A percentile compares a stretch with the other conserved stretches of the same genome.
Conservation (phyloP, 1,140 invertebrate species). For the Pectinophora gossypiella region DNA sequence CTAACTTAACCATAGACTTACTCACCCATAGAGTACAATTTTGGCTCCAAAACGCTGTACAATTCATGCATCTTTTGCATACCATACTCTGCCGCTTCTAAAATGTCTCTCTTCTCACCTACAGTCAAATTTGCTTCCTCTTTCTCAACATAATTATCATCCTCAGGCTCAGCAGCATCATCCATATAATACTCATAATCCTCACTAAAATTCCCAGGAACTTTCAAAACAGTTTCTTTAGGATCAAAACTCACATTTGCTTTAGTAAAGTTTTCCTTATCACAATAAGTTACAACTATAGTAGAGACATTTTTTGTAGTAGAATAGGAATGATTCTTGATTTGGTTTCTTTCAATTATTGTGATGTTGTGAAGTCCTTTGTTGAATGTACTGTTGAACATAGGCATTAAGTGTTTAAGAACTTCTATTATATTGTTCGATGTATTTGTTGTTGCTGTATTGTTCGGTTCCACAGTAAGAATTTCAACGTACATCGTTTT, state of each 20-base stretch:
- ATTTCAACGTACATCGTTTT: slow-evolving; percentile 50
- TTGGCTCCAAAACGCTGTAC: slow-evolving; percentile 80
- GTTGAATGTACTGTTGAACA: slow-evolving; percentile 50
- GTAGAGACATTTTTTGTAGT: slow-evolving; percentile 62
- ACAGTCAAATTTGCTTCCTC: slow-evolving; percentile 28
- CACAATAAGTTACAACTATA: slow-evolving; percentile 66
- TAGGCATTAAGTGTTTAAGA: slow-evolving; percentile 60
- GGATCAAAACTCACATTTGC: slow-evolving; percentile 15
- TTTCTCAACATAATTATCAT: slow-evolving; percentile 21
- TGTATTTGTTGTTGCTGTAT: slow-evolving; percentile 34
- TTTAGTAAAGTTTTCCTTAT: slow-evolving; percentile 60
- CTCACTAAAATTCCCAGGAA: slow-evolving; percentile 14
- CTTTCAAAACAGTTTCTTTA: slow-evolving; percentile 18
- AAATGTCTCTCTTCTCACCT: slow-evolving; percentile 67
- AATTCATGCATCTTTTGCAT: slow-evolving; percentile 80
- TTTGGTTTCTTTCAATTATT: slow-evolving; percentile 58
- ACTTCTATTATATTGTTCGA: slow-evolving; percentile 56
- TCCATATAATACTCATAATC: slow-evolving; percentile 33
- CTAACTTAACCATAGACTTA: too few species aligned
- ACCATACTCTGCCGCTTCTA: slow-evolving; percentile 80
- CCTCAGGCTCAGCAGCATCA: slow-evolving; percentile 16
- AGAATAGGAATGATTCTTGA: slow-evolving; percentile 53
- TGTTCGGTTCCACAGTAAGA: slow-evolving; percentile 59
- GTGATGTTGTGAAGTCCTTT: slow-evolving; percentile 65
- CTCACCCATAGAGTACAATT: slow-evolving; percentile 82